phyloP scores from a whole-genome alignment of 2,113 vertebrate genomes.

The Gymnobelideus leadbeateri region DNA sequence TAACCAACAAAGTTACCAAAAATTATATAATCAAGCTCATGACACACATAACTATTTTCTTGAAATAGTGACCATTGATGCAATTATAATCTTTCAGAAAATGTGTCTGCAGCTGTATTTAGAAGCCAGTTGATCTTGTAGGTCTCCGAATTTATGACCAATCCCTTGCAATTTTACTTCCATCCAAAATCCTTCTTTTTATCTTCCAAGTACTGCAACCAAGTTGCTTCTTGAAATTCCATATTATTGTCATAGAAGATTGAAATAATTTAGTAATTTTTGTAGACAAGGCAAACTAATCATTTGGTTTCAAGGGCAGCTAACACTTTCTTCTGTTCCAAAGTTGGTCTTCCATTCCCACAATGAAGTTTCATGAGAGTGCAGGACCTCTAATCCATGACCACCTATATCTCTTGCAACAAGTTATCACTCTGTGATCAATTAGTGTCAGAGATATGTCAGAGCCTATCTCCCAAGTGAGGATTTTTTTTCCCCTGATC shows the following conservation, averaged over 20 bases:
- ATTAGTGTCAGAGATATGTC: background rate
- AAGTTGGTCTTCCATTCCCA: background rate
- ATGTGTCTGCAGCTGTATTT: background rate
- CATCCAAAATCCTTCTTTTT: background rate
- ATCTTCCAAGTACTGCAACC: background rate
- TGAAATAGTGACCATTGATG: background rate
- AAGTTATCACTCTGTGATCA: background rate
- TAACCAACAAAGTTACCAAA: background rate
- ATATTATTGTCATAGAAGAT: background rate
- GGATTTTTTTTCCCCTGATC: background rate
- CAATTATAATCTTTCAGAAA: background rate
- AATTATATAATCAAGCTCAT: background rate
- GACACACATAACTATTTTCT: background rate
- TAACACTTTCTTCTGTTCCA: background rate
- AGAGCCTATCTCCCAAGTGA: background rate
- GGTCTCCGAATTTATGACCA: background rate
- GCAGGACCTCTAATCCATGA: background rate
- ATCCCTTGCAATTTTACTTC: background rate
- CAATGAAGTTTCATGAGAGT: background rate
- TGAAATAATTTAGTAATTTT: background rate
- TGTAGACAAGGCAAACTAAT: background rate
- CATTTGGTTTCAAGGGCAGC: background rate
- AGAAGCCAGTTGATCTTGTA: background rate
- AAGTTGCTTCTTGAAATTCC: background rate
- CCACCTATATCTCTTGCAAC: background rate